These are phyloP conservation scores for Peromyscus attwateri DNA, from an alignment of 2,797 vertebrate species.

Conservation along the genomic window DNA sequence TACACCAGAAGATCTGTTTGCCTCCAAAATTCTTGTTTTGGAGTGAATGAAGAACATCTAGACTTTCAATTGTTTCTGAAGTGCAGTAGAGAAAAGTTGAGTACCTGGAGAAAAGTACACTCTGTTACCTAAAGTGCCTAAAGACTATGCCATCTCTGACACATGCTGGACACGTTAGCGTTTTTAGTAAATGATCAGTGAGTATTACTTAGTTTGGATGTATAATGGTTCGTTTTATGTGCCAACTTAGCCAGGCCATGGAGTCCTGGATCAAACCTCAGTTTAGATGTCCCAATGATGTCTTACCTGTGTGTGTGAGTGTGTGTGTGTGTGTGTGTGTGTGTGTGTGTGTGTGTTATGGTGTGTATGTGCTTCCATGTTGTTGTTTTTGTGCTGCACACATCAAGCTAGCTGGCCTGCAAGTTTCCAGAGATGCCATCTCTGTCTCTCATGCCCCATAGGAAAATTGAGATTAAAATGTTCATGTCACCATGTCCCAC, in stretches of 20 bases:
- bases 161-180: not conserved
- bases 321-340: not conserved
- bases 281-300: not conserved
- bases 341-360: not conserved
- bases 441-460: not conserved
- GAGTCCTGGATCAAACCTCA: not conserved
- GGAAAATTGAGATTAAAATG: not conserved
- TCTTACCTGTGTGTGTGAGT: not conserved
- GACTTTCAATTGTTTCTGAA: not conserved
- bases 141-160: not conserved
- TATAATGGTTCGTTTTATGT: not conserved
- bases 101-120: not conserved
- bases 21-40: not conserved
- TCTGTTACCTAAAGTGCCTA: not conserved
- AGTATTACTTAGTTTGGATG: not conserved
- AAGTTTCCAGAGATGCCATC: not conserved
- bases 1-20: not conserved
- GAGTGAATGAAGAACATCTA: not conserved
- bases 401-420: not conserved
- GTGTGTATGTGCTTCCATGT: too few relatives aligned
- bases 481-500: not conserved
- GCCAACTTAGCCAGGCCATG: not conserved
- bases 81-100: not conserved
- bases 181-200: not conserved
- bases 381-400: not conserved